These are phyloP conservation scores for Rhabdornis inornatus DNA, from an alignment of 2,113 vertebrate species.

Conservation along the genomic window DNA sequence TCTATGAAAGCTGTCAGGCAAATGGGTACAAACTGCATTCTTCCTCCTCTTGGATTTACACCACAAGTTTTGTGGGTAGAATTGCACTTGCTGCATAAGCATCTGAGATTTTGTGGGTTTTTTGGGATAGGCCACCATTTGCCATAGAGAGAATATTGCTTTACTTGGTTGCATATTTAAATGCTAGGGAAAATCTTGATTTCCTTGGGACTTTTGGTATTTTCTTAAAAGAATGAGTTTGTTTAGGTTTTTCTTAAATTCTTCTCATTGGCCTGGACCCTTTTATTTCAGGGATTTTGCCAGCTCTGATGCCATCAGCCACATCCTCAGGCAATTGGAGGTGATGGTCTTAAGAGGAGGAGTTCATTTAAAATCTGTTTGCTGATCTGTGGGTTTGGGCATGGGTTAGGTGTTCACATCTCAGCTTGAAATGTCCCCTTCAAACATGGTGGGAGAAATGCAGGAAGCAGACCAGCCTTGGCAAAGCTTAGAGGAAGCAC, in stretches of 20 bases:
- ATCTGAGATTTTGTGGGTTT: neutral
- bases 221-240: neutral
- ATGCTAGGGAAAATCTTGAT: neutral
- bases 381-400: neutral
- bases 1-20: neutral
- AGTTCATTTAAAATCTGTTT: neutral
- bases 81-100: neutral
- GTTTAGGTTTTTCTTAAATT: neutral
- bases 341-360: neutral
- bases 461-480: neutral
- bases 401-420: neutral
- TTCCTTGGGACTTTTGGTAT: neutral
- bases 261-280: neutral
- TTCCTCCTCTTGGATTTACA: neutral
- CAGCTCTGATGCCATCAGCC: neutral
- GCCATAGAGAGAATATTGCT: neutral
- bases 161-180: neutral
- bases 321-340: neutral
- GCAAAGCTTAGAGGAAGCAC: neutral
- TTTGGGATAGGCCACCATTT: neutral
- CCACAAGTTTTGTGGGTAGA: neutral
- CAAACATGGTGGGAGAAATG: neutral
- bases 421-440: neutral
- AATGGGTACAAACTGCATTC: neutral
- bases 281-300: neutral